These are phyloP conservation scores for Erebia aethiops DNA, from an alignment of 2,888 invertebrate species.

Conservation along the genomic window DNA sequence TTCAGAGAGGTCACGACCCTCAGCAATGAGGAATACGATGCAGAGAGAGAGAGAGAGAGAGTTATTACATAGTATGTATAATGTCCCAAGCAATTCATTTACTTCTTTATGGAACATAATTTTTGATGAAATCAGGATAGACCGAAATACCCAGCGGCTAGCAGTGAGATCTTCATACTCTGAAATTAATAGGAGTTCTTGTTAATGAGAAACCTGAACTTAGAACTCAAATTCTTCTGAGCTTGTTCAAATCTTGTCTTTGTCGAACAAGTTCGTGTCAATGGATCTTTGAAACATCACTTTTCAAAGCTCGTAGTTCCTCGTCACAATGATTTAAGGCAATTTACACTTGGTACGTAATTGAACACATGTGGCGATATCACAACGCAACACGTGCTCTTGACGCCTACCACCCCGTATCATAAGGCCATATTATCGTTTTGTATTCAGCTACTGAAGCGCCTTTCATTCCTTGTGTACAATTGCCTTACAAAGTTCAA, in stretches of 20 bases:
- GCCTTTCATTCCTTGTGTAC: conserved; percentile 1
- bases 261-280: too few species aligned
- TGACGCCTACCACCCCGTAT: conserved; percentile 22
- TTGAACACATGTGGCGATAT: conserved; percentile 26
- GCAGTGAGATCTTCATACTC: too few species aligned
- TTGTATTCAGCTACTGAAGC: conserved; percentile 21
- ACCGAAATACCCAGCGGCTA: too few species aligned
- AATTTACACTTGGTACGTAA: conserved; percentile 21
- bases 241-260: too few species aligned
- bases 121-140: too few species aligned
- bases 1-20: background rate
- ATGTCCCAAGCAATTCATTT: background rate
- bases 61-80: too few species aligned
- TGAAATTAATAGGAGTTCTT: too few species aligned
- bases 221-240: too few species aligned
- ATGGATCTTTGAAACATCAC: background rate
- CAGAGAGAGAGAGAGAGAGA: too few species aligned
- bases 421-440: conserved; percentile 18
- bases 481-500: conserved; percentile 10
- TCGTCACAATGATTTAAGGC: background rate
- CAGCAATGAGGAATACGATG: too few species aligned
- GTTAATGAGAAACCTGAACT: too few species aligned
- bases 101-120: background rate
- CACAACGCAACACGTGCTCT: conserved; percentile 29
- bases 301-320: background rate